Evolutionary conservation across 2,888 invertebrate species (phyloP).

Genomic region (Sarcophaga rosellei): DNA sequence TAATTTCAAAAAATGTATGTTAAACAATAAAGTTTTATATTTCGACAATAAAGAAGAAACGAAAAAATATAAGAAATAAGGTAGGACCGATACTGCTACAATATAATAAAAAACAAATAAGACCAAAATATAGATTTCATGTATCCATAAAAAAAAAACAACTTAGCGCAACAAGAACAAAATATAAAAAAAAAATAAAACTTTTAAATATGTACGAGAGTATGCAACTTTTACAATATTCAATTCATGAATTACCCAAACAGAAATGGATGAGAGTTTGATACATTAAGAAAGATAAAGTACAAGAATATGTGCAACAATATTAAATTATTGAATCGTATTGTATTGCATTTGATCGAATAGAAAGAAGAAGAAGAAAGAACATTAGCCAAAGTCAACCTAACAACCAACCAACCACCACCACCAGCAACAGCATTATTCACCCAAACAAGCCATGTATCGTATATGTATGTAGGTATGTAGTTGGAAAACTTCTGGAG

Average conservation of each 20-base stretch:
- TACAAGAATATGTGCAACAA: slow-evolving; percentile 6
- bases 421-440: not conserved
- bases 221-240: slow-evolving; percentile 28
- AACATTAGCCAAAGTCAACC: not conserved
- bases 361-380: not conserved
- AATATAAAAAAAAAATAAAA: slow-evolving; percentile 5
- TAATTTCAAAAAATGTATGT: slow-evolving; percentile 38
- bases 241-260: slow-evolving; percentile 5
- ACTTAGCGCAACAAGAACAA: slow-evolving; percentile 7
- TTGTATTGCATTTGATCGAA: not conserved
- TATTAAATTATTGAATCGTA: slow-evolving; percentile 33
- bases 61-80: not conserved
- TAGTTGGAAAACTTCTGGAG: not conserved
- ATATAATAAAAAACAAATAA: slow-evolving; percentile 8
- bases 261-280: slow-evolving; percentile 1
- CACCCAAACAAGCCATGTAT: not conserved
- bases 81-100: slow-evolving; percentile 13
- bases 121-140: slow-evolving; percentile 19
- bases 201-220: not conserved
- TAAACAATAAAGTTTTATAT: slow-evolving; percentile 61
- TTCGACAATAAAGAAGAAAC: slow-evolving; percentile 25
- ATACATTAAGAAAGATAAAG: slow-evolving; percentile 17
- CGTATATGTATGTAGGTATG: not conserved
- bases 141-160: slow-evolving; percentile 38
- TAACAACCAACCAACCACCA: not conserved